A percentile compares a stretch with the other conserved stretches of the same genome.
These are phyloP conservation scores for Ypsolopha sequella DNA, from an alignment of 2,888 invertebrate genomes.

Conservation along the genomic window DNA sequence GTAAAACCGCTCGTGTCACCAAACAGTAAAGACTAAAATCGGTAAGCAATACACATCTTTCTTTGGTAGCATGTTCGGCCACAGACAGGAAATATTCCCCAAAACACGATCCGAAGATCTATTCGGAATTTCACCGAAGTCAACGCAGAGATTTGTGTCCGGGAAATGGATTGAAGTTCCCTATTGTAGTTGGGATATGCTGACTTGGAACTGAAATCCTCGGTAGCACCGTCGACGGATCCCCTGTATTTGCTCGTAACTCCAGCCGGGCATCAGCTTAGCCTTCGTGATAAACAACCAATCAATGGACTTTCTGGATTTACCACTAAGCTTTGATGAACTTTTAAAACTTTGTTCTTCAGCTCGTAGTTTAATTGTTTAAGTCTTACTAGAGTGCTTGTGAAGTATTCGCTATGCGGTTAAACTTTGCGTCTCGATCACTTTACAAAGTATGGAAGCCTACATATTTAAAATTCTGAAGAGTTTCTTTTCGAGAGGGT, in stretches of 20 bases:
- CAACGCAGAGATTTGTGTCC: conserved; percentile 48
- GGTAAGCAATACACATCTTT: too few relatives aligned
- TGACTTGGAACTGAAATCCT: conserved; percentile 13
- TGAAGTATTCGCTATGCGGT: too few relatives aligned
- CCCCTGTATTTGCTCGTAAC: conserved; percentile 23
- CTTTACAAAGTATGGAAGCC: background rate
- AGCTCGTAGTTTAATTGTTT: background rate
- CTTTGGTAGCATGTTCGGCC: too few relatives aligned
- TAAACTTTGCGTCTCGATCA: too few relatives aligned
- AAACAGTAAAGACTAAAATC: too few relatives aligned
- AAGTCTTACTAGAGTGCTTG: background rate
- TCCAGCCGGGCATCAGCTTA: conserved; percentile 11
- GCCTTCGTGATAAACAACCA: conserved; percentile 20
- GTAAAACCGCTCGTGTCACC: too few relatives aligned
- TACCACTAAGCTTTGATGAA: background rate
- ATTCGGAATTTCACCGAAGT: conserved; percentile 37
- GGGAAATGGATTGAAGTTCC: conserved; percentile 46
- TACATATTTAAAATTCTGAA: background rate
- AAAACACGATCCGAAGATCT: conserved; percentile 43
- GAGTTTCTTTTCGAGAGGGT: too few relatives aligned
- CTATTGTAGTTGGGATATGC: conserved; percentile 28
- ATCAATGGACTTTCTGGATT: conserved; percentile 14
- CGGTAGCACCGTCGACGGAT: conserved; percentile 26
- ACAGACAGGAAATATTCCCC: conserved; percentile 32
- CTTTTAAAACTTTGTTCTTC: background rate